Conservation (phyloP, 2,113 vertebrate genomes). For the Labeo catla region DNA sequence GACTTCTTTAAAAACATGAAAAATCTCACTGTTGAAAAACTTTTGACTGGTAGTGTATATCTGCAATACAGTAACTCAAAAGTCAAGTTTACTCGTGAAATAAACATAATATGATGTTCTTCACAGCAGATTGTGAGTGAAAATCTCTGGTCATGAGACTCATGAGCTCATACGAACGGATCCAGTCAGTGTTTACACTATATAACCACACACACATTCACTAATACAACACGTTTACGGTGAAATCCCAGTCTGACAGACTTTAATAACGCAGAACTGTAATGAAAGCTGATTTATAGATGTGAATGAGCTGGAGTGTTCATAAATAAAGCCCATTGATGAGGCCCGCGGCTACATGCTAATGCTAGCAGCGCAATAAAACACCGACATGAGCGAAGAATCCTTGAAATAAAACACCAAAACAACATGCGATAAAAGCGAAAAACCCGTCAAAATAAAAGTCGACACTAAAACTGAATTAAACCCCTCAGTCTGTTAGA, state of each 20-base stretch:
- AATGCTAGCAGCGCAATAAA: slow-evolving; percentile 32
- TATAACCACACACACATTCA: not conserved
- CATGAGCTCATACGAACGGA: not conserved
- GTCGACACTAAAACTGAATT: not conserved
- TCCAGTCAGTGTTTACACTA: slow-evolving; percentile 9
- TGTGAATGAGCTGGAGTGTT: not conserved
- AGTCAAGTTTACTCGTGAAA: not conserved
- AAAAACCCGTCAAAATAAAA: not conserved
- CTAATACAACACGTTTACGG: not conserved
- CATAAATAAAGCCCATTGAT: not conserved
- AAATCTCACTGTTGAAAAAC: too few species aligned
- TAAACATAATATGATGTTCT: not conserved
- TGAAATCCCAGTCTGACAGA: not conserved
- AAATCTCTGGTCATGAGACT: not conserved
- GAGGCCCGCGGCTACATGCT: slow-evolving; percentile 35
- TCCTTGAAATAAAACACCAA: not conserved
- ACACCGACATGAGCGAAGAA: not conserved
- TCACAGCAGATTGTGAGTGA: not conserved
- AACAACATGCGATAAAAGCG: not conserved
- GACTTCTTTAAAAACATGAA: too few species aligned
- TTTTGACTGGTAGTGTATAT: not conserved
- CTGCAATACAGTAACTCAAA: not conserved
- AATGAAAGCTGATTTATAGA: not conserved
- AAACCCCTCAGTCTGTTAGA: not conserved
- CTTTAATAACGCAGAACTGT: not conserved